phyloP scores from a whole-genome alignment of 1,140 invertebrate genomes.

The Coenobita brevimanus region DNA sequence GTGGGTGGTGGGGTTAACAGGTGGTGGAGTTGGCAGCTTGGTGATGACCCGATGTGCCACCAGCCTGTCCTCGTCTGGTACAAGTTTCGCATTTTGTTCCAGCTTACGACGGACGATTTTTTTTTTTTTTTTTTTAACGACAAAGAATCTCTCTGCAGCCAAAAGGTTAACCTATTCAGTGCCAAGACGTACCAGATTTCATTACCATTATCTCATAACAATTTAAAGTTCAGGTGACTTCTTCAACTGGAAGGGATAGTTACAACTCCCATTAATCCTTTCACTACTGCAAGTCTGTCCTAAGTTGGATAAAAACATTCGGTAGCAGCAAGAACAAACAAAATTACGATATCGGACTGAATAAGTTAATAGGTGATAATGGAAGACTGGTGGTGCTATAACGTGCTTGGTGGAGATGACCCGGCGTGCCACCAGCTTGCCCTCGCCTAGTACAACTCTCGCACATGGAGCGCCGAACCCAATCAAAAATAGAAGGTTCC shows the following conservation, averaged over 20 bases:
- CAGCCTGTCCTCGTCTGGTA: not conserved
- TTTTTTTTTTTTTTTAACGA: too few relatives aligned
- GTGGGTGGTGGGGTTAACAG: too few relatives aligned
- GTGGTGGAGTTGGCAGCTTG: not conserved
- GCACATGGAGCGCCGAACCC: conserved; percentile 34
- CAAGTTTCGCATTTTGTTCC: too few relatives aligned
- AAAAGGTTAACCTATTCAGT: too few relatives aligned
- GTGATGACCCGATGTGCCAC: not conserved
- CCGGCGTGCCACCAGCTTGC: not conserved
- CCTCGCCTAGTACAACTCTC: conserved; percentile 10
- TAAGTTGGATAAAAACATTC: not conserved
- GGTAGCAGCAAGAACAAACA: not conserved
- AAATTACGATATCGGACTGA: not conserved
- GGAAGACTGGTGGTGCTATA: not conserved
- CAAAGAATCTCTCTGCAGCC: too few relatives aligned
- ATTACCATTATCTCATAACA: too few relatives aligned
- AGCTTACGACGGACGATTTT: too few relatives aligned
- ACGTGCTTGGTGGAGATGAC: not conserved
- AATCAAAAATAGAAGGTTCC: conserved; percentile 26
- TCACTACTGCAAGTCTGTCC: not conserved
- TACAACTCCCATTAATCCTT: too few relatives aligned
- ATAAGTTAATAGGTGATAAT: not conserved
- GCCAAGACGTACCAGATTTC: too few relatives aligned
- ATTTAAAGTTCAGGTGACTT: too few relatives aligned
- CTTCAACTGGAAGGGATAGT: too few relatives aligned